Evolutionary conservation across 1,140 invertebrate species (phyloP).

Genomic region (Zaprionus vittiger): DNA sequence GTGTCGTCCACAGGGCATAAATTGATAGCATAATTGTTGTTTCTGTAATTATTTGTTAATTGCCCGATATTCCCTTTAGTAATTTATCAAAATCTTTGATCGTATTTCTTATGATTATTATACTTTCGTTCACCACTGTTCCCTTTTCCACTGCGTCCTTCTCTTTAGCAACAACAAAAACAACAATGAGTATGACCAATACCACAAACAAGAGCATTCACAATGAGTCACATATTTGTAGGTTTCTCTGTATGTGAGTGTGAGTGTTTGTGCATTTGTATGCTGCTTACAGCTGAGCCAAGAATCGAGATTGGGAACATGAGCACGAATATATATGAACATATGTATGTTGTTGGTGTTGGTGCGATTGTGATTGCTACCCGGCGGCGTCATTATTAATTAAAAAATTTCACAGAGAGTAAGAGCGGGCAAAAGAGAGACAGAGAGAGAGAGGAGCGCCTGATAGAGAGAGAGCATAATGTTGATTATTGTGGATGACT

Average conservation of each 20-base stretch:
- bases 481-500: constrained; percentile 49
- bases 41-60: not conserved
- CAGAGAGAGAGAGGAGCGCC: constrained; percentile 12
- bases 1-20: not conserved
- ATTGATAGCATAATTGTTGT: not conserved
- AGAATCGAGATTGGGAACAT: constrained; percentile 39
- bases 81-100: constrained; percentile 10
- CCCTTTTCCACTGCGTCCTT: constrained; percentile 27
- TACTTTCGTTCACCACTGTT: not conserved
- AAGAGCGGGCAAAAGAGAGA: constrained; percentile 12
- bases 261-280: constrained; percentile 35
- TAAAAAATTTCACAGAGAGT: constrained; percentile 55
- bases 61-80: not conserved
- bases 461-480: constrained; percentile 28
- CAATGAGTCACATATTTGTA: constrained; percentile 58
- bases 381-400: constrained; percentile 72
- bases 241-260: constrained; percentile 26
- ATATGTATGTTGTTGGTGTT: constrained; percentile 18
- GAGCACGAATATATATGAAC: constrained; percentile 19
- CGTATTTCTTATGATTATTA: not conserved
- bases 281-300: constrained; percentile 48
- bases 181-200: constrained; percentile 64
- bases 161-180: constrained; percentile 25
- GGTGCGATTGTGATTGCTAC: constrained; percentile 33
- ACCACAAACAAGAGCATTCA: constrained; percentile 43